phyloP scores from a whole-genome alignment of 2,888 invertebrate genomes.

The Ecdyonurus torrentis region DNA sequence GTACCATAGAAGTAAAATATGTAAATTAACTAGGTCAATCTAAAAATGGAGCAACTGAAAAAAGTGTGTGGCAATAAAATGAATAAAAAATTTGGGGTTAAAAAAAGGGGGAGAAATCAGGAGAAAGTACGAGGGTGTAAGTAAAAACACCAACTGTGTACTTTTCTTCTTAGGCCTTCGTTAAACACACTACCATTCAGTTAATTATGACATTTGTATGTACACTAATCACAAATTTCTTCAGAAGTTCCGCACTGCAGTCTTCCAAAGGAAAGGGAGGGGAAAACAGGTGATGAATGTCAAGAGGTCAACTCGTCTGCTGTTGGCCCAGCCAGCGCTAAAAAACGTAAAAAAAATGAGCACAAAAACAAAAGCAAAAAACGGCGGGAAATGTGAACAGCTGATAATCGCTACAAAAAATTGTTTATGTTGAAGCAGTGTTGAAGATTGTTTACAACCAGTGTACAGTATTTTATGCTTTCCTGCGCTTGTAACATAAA shows the following conservation, averaged over 20 bases:
- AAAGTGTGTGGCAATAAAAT: no score
- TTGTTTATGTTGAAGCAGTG: no score
- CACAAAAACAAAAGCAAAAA: neutral
- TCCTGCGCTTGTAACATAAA: no score
- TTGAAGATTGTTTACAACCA: no score
- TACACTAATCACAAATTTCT: neutral
- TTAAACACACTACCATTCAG: neutral
- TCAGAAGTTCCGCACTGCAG: constrained; percentile 1
- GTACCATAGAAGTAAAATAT: no score
- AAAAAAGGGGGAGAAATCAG: neutral
- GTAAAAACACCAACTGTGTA: neutral
- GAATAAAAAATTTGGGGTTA: no score
- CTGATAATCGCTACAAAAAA: no score
- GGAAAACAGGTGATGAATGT: constrained; percentile 1
- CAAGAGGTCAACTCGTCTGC: constrained; percentile 1
- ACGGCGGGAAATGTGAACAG: neutral
- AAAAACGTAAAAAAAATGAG: neutral
- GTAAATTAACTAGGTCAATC: no score
- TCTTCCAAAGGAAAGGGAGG: neutral
- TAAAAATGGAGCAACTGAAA: no score
- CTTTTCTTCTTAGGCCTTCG: neutral
- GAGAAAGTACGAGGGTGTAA: neutral
- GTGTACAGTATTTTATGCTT: no score
- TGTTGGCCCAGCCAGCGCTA: neutral
- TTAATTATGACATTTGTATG: neutral